Evolutionary conservation across 1,140 invertebrate genomes (phyloP).

Genomic region (Aphelenchoides fujianensis): DNA sequence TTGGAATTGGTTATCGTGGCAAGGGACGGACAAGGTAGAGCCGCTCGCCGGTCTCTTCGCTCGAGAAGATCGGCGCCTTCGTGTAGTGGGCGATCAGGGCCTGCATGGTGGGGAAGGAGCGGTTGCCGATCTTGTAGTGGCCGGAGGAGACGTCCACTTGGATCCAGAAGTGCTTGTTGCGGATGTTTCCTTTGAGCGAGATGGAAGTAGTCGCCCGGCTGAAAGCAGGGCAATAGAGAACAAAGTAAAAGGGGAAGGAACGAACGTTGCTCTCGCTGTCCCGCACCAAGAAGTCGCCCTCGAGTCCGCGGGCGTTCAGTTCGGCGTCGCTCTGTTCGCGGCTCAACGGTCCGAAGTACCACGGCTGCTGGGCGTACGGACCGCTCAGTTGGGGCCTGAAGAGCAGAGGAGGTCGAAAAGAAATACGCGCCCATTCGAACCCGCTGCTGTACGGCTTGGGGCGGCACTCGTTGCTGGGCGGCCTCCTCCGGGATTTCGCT

Average conservation of each 20-base stretch:
- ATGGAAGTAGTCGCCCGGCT: constrained; percentile 98
- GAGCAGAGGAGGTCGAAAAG: constrained; percentile 13
- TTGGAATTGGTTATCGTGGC: constrained; percentile 31
- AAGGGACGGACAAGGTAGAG: constrained; percentile 53
- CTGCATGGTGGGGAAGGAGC: constrained; percentile 90
- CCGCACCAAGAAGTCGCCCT: constrained; percentile 95
- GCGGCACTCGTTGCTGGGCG: constrained; percentile 41
- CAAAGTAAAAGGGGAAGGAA: too few relatives aligned
- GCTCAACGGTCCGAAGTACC: constrained; percentile 94
- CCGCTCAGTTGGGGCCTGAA: constrained; percentile 66
- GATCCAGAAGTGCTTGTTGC: constrained; percentile 98
- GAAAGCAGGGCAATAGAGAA: too few relatives aligned
- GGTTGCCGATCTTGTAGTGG: constrained; percentile 82
- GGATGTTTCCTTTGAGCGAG: constrained; percentile 89
- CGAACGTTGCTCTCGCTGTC: constrained; percentile 99
- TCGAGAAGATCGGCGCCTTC: constrained; percentile 88
- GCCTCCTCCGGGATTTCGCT: constrained; percentile 32
- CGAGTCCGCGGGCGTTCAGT: constrained; percentile 85
- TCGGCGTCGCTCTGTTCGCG: constrained; percentile 88
- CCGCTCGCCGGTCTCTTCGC: constrained; percentile 43
- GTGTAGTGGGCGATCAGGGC: constrained; percentile 97
- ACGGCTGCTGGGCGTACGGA: constrained; percentile 75
- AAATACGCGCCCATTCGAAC: constrained; percentile 46
- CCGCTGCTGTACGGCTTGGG: not conserved
- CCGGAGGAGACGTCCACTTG: constrained; percentile 88